Base-by-base conservation (phyloP, 2,113 vertebrate genomes). In the Mastomys coucha region DNA sequence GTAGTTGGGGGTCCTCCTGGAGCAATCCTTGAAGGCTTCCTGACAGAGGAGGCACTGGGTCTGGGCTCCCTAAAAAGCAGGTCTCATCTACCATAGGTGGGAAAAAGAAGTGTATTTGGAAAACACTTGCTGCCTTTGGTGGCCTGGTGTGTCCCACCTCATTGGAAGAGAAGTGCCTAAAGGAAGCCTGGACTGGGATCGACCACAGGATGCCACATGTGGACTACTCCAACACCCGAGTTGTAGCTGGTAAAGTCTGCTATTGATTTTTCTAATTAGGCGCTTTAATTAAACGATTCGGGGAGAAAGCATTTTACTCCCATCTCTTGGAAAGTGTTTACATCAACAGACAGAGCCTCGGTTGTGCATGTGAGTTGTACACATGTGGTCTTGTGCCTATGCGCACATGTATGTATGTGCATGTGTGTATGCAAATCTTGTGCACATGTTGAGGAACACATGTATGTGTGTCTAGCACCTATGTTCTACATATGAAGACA, bases 181-280 rank as follows among this genome's bases (percentile, higher is more conserved):
- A 72, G 8, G 33, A 11, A 88, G 69, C 36, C 49, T 45, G 49
- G 58, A 60, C 10, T 13, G 63, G 39, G 9, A 51, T 51, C 13
- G 0, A 0, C 12, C 42, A 0, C 4, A 42, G 36, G 87, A 28
- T 20, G 24, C 51, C 69, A n/a, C 22, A 28, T 0, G 2, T 13
- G 1, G 8, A 39, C 69, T 11, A n/a, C 51, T 53, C 53, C 0
- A 19, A 4, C 7, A 73, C 22, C 51, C 36, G 56, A 31, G 16
- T 0, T 20, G 86, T 9, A 7, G 72, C 72, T 72, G 82, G 26
- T 65, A 16, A 45, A 31, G n/a, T n/a, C 6, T 14, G 22, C 85
- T 85, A 60, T 5, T 42, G 77, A 76, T 76, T 81, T 72, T 51
- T 82, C 58, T 75, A 91, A 58, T 26, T 67, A 77, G 51, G 51